phyloP scores from a whole-genome alignment of 2,113 vertebrate genomes.

The Lanius collurio region DNA sequence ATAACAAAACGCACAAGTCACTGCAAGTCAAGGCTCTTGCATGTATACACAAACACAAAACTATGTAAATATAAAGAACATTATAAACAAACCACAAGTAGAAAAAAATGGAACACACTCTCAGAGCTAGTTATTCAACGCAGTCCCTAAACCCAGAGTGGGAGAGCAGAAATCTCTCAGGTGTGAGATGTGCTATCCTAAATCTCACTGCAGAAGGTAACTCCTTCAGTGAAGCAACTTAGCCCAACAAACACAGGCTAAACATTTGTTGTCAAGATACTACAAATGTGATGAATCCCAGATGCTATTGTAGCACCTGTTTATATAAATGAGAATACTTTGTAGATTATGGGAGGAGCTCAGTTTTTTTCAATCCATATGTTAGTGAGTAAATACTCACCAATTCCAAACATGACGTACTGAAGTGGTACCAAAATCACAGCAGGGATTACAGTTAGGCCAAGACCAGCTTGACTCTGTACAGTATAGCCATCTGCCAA shows the following conservation, averaged over 20 bases:
- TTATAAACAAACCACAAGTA: not conserved
- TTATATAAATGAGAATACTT: not conserved
- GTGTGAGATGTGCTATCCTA: not conserved
- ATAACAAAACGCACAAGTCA: not conserved
- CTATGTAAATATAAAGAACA: not conserved
- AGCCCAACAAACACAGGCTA: not conserved
- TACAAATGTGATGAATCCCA: not conserved
- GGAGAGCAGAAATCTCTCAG: not conserved
- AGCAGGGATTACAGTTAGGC: slow-evolving; percentile 67
- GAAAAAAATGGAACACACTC: not conserved
- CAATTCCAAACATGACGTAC: slow-evolving; percentile 64
- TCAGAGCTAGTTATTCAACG: not conserved
- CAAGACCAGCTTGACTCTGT: slow-evolving; percentile 65
- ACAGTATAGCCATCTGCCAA: slow-evolving; percentile 66
- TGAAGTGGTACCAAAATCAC: slow-evolving; percentile 62
- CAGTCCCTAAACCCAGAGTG: not conserved
- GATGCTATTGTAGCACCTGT: not conserved
- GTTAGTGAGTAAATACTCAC: slow-evolving; percentile 56
- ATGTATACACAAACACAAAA: not conserved
- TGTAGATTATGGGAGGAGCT: not conserved
- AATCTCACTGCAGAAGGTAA: not conserved
- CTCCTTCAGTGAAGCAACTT: not conserved
- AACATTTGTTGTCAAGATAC: not conserved
- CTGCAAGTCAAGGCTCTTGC: not conserved
- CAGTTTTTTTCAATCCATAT: not conserved